Percentiles rank a stretch among this genome's conserved stretches.
These are phyloP conservation scores for Rhagonycha fulva DNA, from an alignment of 2,888 invertebrate species.

Conservation along the genomic window DNA sequence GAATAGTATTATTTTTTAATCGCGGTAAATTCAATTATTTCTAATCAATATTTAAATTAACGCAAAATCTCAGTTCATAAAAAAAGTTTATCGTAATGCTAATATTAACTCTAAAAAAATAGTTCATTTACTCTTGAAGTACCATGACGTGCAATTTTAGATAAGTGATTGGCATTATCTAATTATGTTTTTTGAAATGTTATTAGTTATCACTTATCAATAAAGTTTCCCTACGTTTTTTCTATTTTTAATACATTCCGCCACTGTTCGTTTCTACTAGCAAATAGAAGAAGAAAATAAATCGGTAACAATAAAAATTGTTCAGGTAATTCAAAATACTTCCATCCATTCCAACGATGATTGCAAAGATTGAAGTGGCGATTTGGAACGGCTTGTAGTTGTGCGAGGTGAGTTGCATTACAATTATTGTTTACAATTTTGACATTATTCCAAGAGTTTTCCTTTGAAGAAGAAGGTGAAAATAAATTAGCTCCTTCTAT, in stretches of 20 bases:
- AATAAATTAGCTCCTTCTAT: neutral
- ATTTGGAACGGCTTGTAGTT: too few species aligned
- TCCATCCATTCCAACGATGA: conserved; percentile 71
- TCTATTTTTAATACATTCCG: conserved; percentile 43
- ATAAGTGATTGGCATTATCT: neutral
- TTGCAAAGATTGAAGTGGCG: conserved; percentile 55
- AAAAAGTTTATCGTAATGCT: neutral
- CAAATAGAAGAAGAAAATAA: conserved; percentile 70
- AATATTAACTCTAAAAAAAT: neutral
- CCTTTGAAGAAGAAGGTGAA: neutral
- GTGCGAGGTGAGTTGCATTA: too few species aligned
- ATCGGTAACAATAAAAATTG: conserved; percentile 69
- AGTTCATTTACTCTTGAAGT: neutral
- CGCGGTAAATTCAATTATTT: too few species aligned
- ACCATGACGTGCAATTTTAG: neutral
- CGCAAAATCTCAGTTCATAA: neutral
- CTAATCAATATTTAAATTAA: too few species aligned
- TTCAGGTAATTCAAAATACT: conserved; percentile 81
- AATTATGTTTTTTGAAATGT: neutral
- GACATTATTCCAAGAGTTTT: neutral
- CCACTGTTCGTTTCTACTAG: conserved; percentile 73
- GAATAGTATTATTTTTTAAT: too few species aligned
- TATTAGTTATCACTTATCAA: neutral
- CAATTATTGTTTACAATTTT: neutral
- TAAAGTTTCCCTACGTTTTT: neutral